Base-by-base conservation (phyloP, 2,888 invertebrate species). In the Sarcophaga variegata region DNA sequence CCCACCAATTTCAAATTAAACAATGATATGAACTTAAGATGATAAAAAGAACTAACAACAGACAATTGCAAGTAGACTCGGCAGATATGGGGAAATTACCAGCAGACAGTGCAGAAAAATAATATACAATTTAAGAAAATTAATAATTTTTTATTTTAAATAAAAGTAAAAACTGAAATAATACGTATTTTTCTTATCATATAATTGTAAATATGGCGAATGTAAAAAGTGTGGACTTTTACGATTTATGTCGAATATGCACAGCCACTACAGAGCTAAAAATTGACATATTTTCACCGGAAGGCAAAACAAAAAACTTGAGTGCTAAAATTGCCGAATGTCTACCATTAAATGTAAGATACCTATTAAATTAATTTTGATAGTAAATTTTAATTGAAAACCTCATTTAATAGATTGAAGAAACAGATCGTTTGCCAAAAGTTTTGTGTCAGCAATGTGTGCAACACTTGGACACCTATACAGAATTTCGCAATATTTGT, bases 181-280 rank as follows among this genome's bases (percentile, higher is more conserved):
- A 12, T 12, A 62, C 17, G 3, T 54, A 54, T 17, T 14, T 3
- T 54, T 12, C 14, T 17, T 14, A 12, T 54, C 64, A 72, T 25
- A 66, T 22, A 37, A 49, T 63, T 17, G 12, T 14, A 81, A 85
- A 72, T 14, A 88, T 89, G 88, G 94, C 96, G 89, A 96, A 95
- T 90, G 96, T 96, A 92, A 95, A 95, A 90, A 95, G 95, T 90
- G 96, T 96, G 62, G 96, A 95, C 93, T 96, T 95, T 92, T 96
- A 95, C 92, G 96, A 96, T 93, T 93, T 96, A 90, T 96, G 96
- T 91, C 94, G 96, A 89, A 93, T 96, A 88, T 96, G 96, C 92
- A 96, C 96, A 25, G 95, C 95, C 88, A 96, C 95, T 90, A 95
- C 90, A 20, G 92, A 95, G 83, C 94, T 94, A 88, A 96, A 95